Percentiles rank a stretch among this genome's conserved stretches.
Conservation (phyloP, 23 tunicate genomes). For the Halocynthia aurantium region DNA sequence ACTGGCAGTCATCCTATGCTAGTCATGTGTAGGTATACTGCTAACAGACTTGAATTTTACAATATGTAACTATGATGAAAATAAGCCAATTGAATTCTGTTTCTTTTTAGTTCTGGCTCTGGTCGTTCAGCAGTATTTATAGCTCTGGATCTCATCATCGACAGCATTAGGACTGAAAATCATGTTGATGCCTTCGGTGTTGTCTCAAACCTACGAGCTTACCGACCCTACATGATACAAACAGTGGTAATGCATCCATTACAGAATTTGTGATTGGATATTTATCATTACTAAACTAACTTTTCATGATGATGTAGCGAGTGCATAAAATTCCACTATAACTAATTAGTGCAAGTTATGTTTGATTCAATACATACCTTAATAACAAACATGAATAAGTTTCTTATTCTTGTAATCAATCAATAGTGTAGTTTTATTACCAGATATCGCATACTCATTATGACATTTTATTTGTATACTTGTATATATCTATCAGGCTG, state of each 20-base stretch:
- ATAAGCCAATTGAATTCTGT: no score
- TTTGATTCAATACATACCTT: background rate
- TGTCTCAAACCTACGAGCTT: constrained; percentile 44
- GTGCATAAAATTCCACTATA: background rate
- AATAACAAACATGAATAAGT: background rate
- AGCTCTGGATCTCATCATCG: constrained; percentile 45
- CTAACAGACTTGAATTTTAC: no score
- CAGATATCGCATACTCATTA: no score
- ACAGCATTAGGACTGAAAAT: constrained; percentile 1
- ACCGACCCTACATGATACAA: constrained; percentile 61
- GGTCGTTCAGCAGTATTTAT: constrained; percentile 58
- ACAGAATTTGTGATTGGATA: background rate
- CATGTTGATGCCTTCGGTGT: constrained; percentile 47
- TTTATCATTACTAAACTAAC: background rate
- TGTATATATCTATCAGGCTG: constrained; percentile 6
- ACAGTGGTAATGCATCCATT: constrained; percentile 33
- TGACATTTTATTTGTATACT: background rate
- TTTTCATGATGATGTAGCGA: background rate
- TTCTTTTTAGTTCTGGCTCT: constrained; percentile 40
- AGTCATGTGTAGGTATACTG: constrained; percentile 52
- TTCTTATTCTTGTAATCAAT: background rate
- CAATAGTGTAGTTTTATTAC: no score
- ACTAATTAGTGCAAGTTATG: background rate
- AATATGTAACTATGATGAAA: no score
- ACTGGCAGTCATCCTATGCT: constrained; percentile 23